phyloP scores from a whole-genome alignment of 2,888 invertebrate species.

The Tinea trinotella region DNA sequence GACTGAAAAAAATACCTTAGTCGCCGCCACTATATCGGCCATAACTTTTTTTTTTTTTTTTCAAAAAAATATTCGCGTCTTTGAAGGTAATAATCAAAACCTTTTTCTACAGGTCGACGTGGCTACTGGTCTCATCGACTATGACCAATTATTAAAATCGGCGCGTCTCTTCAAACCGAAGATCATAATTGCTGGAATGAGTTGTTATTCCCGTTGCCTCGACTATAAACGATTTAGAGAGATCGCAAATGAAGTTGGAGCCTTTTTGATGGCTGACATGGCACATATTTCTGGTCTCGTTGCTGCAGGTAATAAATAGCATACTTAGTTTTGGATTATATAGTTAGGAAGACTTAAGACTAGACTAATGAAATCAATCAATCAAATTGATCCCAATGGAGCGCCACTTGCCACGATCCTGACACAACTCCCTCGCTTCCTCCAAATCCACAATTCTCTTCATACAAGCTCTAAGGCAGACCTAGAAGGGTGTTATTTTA shows the following conservation, averaged over 20 bases:
- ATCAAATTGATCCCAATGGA: too few relatives aligned
- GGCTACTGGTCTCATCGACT: constrained; percentile 91
- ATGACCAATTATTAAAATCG: constrained; percentile 86
- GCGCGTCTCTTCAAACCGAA: constrained; percentile 92
- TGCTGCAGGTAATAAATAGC: constrained; percentile 79
- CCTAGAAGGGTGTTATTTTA: too few relatives aligned
- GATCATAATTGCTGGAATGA: constrained; percentile 93
- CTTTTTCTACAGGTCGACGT: constrained; percentile 74
- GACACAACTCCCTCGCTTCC: too few relatives aligned
- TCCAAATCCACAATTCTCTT: too few relatives aligned
- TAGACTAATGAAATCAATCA: background rate
- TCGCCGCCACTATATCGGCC: too few relatives aligned
- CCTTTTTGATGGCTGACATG: constrained; percentile 95
- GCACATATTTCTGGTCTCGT: constrained; percentile 95
- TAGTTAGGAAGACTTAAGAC: too few relatives aligned
- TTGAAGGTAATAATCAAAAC: too few relatives aligned
- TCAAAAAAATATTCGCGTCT: too few relatives aligned
- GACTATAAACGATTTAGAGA: constrained; percentile 92
- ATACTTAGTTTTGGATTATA: background rate
- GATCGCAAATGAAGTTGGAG: constrained; percentile 86
- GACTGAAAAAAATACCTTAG: too few relatives aligned
- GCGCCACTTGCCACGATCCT: too few relatives aligned
- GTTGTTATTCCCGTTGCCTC: constrained; percentile 93
- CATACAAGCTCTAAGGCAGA: too few relatives aligned
- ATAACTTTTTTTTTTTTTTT: too few relatives aligned